Base-by-base conservation (phyloP, 2,888 invertebrate species). In the Erpobdella octoculata region DNA sequence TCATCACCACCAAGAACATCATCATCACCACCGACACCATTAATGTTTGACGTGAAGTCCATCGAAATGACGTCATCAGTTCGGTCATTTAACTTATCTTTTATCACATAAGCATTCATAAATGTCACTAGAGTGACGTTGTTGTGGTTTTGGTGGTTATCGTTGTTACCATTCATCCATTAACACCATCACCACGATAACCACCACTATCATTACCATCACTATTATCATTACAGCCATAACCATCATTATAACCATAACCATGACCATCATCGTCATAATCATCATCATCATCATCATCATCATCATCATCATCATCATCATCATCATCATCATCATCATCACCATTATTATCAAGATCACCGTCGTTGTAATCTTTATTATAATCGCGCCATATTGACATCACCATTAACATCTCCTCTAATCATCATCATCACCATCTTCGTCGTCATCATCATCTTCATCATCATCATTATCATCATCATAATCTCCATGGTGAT, bases 401-500 rank as follows among this genome's bases (percentile, higher is more conserved):
- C 65, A 65, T 65, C 65, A 37, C 37, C 65, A 37, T 65, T 38
- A 38, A 37, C 65, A 33, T 64, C 64, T 18, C 8, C 38, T n/a
- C n/a, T 64, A 31, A 37, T 64, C 64, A 64, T 64, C 64, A 8
- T 64, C 64, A 64, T 64, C 64, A 64, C 8, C 64, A 64, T 64
- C 64, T 3, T 33, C 64, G 5, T 46, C 46, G 21, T 18, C 53
- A n/a, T 53, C 53, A 12, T 53, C 53, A 53, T 53, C 6, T 4
- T n/a, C 53, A 65, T 33, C 36, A 36, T 36, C 65, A 37, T 31
- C 37, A n/a, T 65, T 21, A 8, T 36, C 21, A 8, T 21, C 65
- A 36, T 21, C 65, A 65, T 6, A n/a, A 65, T 9, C 35, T 6
- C 8, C 21, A 33, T 9, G 36, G 37, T 36, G 15, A 31, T 35